These are phyloP conservation scores for Threskiornis aethiopicus DNA, from an alignment of 2,797 vertebrate genomes.

Conservation along the genomic window DNA sequence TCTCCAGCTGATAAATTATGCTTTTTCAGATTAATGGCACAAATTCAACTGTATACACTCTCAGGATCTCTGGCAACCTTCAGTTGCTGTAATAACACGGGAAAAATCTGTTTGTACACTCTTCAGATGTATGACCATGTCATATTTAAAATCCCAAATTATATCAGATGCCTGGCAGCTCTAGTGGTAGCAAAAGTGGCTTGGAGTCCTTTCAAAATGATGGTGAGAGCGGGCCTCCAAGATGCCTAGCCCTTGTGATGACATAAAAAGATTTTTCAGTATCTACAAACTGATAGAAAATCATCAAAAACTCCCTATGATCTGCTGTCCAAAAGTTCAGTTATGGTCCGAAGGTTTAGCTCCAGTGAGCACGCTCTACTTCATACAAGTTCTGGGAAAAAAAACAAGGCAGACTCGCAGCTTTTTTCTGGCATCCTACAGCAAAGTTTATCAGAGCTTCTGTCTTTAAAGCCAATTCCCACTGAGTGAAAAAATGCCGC, in stretches of 20 bases:
- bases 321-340: neutral
- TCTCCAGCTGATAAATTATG: neutral
- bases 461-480: neutral
- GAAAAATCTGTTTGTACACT: neutral
- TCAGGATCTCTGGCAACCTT: neutral
- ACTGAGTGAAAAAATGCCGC: neutral
- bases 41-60: neutral
- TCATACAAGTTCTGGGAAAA: neutral
- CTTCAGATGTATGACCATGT: neutral
- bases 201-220: neutral
- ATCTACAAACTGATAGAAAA: neutral
- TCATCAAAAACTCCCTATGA: neutral
- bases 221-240: neutral
- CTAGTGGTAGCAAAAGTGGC: neutral
- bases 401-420: neutral
- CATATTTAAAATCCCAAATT: neutral
- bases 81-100: rapidly evolving
- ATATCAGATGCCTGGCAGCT: neutral
- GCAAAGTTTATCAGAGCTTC: neutral
- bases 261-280: neutral
- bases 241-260: neutral
- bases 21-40: neutral
- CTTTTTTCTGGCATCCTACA: neutral
- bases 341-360: neutral
- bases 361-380: neutral